Evolutionary conservation across 1,140 invertebrate genomes (phyloP), one percentile per base, ranked within the genome.

Genomic region (Drosophila albomicans): DNA sequence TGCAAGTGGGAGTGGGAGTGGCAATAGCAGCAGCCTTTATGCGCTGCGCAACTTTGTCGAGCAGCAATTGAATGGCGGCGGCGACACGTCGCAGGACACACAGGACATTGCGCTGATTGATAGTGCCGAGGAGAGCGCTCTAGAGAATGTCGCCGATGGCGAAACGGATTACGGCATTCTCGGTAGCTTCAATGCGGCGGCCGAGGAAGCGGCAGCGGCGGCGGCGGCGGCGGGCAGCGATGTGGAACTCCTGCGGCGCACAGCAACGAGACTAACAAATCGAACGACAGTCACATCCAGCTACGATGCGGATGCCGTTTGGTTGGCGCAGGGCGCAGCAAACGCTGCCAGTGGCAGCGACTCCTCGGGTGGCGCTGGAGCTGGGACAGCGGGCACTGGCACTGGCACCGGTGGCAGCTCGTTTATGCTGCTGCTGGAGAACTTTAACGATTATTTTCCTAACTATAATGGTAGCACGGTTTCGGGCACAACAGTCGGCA

Each of bases 361-460:
- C 10, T 7, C 38, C 1, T 10, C 38, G 38, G 52, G 7, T 0
- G 56, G 41, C 16, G 35, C 8, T 0, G 59, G n/a, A n/a, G 51
- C 16, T 0, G 57, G 38, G 13, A 20, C 8, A 7, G 58, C 6
- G 11, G 63, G 8, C 13, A 41, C 6, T 45, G 48, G 66, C 0
- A 64, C 46, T 15, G 75, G 49, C 3, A 64, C 65, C 5, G 75
- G 87, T 54, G 93, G 88, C 72, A 94, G 94, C 79, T 92, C 91
- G 35, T 93, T 94, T 58, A 93, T 94, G 93, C 93, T 94, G 92
- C 81, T 94, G 54, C 93, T 94, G 0, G 94, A 94, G 72, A 94
- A 94, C 81, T 94, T 94, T 85, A 94, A 94, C 85, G 94, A 94
- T 88, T 94, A 94, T 79, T 94, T 94, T 88, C 94, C 94, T 52